Evolutionary conservation across 2,113 vertebrate species (phyloP).

Genomic region (Vombatus ursinus): DNA sequence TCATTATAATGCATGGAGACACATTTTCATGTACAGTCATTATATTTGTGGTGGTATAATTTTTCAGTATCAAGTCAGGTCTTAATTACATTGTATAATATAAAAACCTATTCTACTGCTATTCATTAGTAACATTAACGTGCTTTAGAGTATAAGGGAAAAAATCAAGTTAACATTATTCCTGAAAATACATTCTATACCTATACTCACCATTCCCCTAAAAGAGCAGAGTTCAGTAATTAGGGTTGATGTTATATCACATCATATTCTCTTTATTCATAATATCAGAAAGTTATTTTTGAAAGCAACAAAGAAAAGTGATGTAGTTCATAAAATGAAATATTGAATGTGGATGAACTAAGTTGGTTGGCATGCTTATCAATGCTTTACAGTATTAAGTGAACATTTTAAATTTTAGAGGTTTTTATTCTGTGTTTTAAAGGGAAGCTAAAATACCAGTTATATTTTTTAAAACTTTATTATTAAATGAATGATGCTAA

Average conservation of each 20-base stretch:
- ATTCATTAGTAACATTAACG: neutral
- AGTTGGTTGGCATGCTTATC: neutral
- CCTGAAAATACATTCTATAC: neutral
- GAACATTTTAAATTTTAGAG: neutral
- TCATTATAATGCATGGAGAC: conserved; percentile 36
- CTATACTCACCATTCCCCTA: neutral
- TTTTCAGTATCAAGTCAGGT: neutral
- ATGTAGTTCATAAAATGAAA: neutral
- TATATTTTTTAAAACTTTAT: neutral
- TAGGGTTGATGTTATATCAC: neutral
- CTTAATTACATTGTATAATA: neutral
- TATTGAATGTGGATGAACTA: neutral
- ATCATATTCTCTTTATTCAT: neutral
- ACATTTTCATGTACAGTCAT: conserved; percentile 36
- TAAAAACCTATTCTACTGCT: neutral
- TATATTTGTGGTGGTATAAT: conserved; percentile 22
- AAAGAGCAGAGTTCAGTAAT: neutral
- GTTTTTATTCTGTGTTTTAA: neutral
- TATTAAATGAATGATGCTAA: neutral
- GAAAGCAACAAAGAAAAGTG: neutral
- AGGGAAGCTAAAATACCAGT: neutral
- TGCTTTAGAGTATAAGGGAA: neutral
- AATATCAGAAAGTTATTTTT: neutral
- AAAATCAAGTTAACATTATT: neutral
- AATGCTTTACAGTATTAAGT: neutral